Conservation (phyloP, 2,797 vertebrate species). For the Lycodopsis pacificus region DNA sequence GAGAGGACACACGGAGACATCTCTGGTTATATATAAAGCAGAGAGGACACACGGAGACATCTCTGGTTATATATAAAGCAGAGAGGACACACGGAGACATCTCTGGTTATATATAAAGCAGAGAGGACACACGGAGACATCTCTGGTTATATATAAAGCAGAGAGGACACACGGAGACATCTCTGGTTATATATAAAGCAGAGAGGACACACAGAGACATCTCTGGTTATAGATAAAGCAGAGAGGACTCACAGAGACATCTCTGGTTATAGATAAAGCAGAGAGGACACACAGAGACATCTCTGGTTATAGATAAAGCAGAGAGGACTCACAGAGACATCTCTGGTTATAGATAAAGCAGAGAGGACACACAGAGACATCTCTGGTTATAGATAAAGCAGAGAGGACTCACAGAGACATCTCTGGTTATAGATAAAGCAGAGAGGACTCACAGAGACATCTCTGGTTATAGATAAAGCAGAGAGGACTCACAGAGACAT, state of each 20-base stretch:
- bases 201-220: background rate
- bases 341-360: background rate
- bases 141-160: background rate
- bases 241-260: background rate
- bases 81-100: background rate
- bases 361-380: background rate
- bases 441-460: background rate
- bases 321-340: background rate
- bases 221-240: background rate
- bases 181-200: background rate
- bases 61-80: background rate
- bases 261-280: background rate
- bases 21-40: background rate
- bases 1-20: background rate
- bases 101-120: background rate
- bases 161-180: background rate
- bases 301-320: background rate
- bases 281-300: background rate
- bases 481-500: background rate
- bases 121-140: background rate
- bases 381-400: background rate
- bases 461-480: background rate
- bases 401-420: background rate
- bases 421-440: background rate
- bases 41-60: background rate